phyloP scores from a whole-genome alignment of 2,888 invertebrate genomes.

The Dusona sp. region DNA sequence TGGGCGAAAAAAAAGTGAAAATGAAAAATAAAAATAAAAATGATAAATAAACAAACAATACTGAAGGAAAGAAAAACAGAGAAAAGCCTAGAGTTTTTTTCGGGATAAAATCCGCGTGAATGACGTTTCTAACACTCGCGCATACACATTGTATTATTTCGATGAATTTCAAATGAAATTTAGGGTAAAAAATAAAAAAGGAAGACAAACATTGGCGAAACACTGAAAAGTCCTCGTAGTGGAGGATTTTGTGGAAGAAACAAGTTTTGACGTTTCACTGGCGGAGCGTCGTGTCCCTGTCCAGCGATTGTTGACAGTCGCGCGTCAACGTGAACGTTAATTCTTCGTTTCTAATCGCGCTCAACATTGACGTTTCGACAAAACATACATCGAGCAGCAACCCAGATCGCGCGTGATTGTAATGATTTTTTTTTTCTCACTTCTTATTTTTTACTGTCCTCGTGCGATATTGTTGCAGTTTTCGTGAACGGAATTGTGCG shows the following conservation, averaged over 20 bases:
- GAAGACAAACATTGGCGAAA: background rate
- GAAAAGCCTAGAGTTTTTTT: constrained; percentile 3
- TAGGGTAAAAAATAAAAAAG: background rate
- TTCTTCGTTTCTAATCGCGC: constrained; percentile 37
- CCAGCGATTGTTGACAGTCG: constrained; percentile 46
- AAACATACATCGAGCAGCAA: constrained; percentile 16
- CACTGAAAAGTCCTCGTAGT: constrained; percentile 18
- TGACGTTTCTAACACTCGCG: constrained; percentile 18
- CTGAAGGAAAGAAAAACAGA: constrained; percentile 25
- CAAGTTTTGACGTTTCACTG: constrained; percentile 60
- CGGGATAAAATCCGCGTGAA: background rate
- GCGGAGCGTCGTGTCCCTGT: constrained; percentile 34
- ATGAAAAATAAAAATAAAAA: constrained; percentile 6
- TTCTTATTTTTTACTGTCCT: background rate
- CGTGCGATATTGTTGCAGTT: background rate
- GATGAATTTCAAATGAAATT: background rate
- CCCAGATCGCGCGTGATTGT: constrained; percentile 35
- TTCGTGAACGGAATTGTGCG: background rate
- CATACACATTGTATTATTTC: constrained; percentile 14
- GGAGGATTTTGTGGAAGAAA: constrained; percentile 26
- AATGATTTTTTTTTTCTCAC: constrained; percentile 42
- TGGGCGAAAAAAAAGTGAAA: background rate
- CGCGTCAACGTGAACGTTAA: constrained; percentile 37
- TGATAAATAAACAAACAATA: constrained; percentile 19
- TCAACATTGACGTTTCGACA: constrained; percentile 52